Evolutionary conservation across 2,113 vertebrate genomes (phyloP), one percentile per base, ranked within the genome.

Genomic region (Sapayoa aenigma): DNA sequence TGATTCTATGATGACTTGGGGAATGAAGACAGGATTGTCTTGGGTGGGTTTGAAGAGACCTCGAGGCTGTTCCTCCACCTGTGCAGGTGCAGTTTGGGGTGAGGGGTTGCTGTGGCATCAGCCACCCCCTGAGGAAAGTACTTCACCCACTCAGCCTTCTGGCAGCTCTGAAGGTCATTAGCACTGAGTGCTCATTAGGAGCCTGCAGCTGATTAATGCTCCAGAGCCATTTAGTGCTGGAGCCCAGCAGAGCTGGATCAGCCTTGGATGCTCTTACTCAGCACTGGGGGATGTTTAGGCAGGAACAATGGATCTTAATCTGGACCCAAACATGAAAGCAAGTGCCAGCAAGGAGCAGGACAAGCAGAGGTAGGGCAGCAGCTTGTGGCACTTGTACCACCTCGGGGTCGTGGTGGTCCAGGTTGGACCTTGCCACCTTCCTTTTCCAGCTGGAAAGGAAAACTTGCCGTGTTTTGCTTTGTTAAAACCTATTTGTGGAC

Each of bases 341-440:
- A 44, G 46, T 9, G 12, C n/a, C 49, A 82, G 50, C 5, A 5
- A 37, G 49, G 35, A 63, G 84, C 41, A 77, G 81, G 30, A 17
- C 27, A 7, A 9, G 58, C 31, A 46, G 52, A 50, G 80, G 37
- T 46, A 9, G 39, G 66, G 52, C n/a, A 24, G 74, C 2, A 4
- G 39, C 0, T 0, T 17, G 58, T 12, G 82, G 30, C 5, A 12
- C 37, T 14, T 22, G 50, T 27, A 73, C 14, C 33, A 33, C 30
- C 62, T 52, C 0, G 6, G 21, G 71, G 6, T 41, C 0, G 0
- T 35, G 78, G 18, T 62, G 47, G 8, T 41, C 50, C 11, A 23
- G 37, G 25, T 37, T 30, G 39, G 42, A 30, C 62, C 11, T 6
- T 14, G 24, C 9, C 25, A 14, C 72, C 50, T 63, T 22, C 66